Evolutionary conservation across 2,888 invertebrate species (phyloP).

Genomic region (Tethea ocularis): DNA sequence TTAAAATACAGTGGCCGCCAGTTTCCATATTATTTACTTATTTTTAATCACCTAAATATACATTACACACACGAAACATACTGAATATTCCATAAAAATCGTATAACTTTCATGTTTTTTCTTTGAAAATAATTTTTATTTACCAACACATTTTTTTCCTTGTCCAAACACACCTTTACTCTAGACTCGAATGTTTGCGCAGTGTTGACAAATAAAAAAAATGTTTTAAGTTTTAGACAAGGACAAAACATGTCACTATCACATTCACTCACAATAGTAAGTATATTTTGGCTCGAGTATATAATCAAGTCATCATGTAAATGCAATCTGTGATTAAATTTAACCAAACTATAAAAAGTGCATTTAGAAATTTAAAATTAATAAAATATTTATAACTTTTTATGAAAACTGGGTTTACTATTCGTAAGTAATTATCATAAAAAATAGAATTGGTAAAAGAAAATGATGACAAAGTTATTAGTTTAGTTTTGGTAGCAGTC

Average conservation of each 20-base stretch:
- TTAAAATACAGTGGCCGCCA: conserved; percentile 57
- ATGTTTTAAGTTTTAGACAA: conserved; percentile 5
- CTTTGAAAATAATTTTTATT: background rate
- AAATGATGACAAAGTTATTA: too few species aligned
- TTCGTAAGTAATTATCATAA: too few species aligned
- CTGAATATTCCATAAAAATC: conserved; percentile 38
- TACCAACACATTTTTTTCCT: background rate
- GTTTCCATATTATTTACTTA: conserved; percentile 45
- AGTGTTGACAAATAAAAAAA: conserved; percentile 5
- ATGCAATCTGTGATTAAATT: background rate
- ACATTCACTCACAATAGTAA: conserved; percentile 11
- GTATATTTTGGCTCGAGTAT: conserved; percentile 13
- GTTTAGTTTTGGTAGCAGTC: background rate
- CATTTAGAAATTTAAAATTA: too few species aligned
- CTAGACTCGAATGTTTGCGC: too few species aligned
- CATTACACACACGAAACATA: conserved; percentile 43
- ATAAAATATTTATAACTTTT: too few species aligned
- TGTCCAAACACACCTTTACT: background rate
- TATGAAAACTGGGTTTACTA: background rate
- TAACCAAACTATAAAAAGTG: too few species aligned
- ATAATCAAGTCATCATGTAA: background rate
- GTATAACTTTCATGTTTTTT: background rate
- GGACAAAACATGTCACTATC: conserved; percentile 9
- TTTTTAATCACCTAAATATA: conserved; percentile 40
- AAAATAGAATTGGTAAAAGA: too few species aligned